A percentile compares a stretch with the other conserved stretches of the same genome.
phyloP scores from a whole-genome alignment of 2,113 vertebrate species.

The Erpornis zantholeuca region DNA sequence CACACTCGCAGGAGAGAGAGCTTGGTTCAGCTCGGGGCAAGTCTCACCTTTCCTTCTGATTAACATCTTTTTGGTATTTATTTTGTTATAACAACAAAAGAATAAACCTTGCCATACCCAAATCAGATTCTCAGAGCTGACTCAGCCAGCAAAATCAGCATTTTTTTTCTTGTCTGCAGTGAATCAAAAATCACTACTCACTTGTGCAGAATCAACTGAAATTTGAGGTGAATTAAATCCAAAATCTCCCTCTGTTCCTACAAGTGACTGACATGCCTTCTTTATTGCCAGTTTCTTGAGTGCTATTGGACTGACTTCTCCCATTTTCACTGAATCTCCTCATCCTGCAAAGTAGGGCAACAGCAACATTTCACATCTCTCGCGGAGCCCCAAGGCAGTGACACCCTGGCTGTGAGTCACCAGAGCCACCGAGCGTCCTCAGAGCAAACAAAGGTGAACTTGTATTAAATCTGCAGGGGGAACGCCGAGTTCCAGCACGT shows the following conservation, averaged over 20 bases:
- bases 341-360: slow-evolving; percentile 42
- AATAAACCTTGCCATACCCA: neutral
- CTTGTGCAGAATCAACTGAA: slow-evolving; percentile 41
- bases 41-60: neutral
- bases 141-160: slow-evolving; percentile 62
- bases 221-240: slow-evolving; percentile 63
- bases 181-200: slow-evolving; percentile 37
- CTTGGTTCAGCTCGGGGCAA: neutral
- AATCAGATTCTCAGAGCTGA: slow-evolving; percentile 35
- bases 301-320: slow-evolving; percentile 46
- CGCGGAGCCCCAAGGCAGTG: neutral
- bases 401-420: neutral
- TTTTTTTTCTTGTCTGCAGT: slow-evolving; percentile 37
- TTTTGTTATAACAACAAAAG: neutral
- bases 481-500: neutral
- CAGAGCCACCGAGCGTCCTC: accelerated
- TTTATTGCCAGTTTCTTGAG: slow-evolving; percentile 57
- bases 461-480: neutral
- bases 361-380: neutral
- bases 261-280: slow-evolving; percentile 51
- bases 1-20: neutral
- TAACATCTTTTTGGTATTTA: neutral
- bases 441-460: neutral
- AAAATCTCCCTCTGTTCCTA: slow-evolving; percentile 59
- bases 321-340: slow-evolving; percentile 30